Base-by-base conservation (phyloP, 2,888 invertebrate species). In the Andrena dorsata region DNA sequence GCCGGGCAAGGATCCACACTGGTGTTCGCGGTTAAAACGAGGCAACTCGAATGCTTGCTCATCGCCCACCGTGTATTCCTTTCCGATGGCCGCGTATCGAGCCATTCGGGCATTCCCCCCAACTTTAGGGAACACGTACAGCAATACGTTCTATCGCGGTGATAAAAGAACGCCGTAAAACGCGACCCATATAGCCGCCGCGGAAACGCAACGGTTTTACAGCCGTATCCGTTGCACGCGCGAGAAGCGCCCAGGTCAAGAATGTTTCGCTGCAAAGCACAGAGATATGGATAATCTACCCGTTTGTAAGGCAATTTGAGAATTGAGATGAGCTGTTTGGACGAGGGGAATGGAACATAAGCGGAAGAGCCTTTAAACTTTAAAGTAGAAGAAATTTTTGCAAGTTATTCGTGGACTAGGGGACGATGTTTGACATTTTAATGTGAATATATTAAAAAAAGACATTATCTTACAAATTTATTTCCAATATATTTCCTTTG, bases 81-180 rank as follows among this genome's bases (percentile, higher is more conserved):
- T 26, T 16, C 47, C 41, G 64, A 51, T 61, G 32, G 20, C 30
- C 13, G 26, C 23, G 65, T 64, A 61, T 65, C 66, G 20, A 35
- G 2, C 49, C 10, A 35, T 41, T 23, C 20, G 26, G 28, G n/a
- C 47, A 23, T 76, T 61, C 32, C 28, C 26, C 51, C 8, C 8
- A 63, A 64, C 41, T 63, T 56, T 13, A n/a, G 41, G 28, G 30
- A 72, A 79, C 72, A 80, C 79, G 68, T 68, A 68, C 66, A 28
- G 71, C 66, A 56, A 61, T 72, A 78, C 63, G 72, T 78, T 79
- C 66, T 49, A 68, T 72, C 63, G 61, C 20, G 63, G 71, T 71
- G 75, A 80, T 80, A 82, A 82, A 82, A 82, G 75, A 71, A 71
- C 61, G 49, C 70, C 63, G 56, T 80, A 75, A 80, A 82, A 10